Evolutionary conservation across 2,113 vertebrate genomes (phyloP).

Genomic region (Megaceryle maxima): DNA sequence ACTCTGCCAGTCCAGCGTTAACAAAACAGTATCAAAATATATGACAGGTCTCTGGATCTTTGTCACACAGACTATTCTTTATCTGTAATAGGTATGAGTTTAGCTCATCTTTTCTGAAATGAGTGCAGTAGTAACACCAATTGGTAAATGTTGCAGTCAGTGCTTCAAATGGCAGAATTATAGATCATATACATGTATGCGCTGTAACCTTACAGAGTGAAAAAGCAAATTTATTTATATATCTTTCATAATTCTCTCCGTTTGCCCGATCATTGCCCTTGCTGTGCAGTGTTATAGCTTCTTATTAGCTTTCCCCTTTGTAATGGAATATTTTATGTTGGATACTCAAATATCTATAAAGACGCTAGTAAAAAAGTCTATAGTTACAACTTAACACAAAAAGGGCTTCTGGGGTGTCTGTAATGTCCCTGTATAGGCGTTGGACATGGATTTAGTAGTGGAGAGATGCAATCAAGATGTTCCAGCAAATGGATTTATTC

Average conservation of each 20-base stretch:
- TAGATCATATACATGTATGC: background rate
- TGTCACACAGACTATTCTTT: background rate
- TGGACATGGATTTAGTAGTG: background rate
- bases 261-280: slow-evolving; percentile 50
- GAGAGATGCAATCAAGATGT: background rate
- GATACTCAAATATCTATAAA: slow-evolving; percentile 62
- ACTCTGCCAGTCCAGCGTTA: background rate
- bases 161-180: slow-evolving; percentile 48
- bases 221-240: slow-evolving; percentile 55
- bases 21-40: slow-evolving; percentile 19
- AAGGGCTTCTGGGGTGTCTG: background rate
- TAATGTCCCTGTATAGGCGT: background rate
- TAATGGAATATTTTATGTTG: slow-evolving; percentile 62
- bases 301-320: slow-evolving; percentile 55
- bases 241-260: slow-evolving; percentile 24
- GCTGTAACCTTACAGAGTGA: slow-evolving; percentile 39
- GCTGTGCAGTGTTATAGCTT: slow-evolving; percentile 44
- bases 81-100: background rate
- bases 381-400: background rate
- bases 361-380: slow-evolving; percentile 37
- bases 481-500: slow-evolving; percentile 4
- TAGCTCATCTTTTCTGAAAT: background rate
- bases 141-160: slow-evolving; percentile 13
- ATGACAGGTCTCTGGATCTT: background rate
- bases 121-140: background rate